Evolutionary conservation across 2,888 invertebrate species (phyloP).

Genomic region (Tachina lurida): DNA sequence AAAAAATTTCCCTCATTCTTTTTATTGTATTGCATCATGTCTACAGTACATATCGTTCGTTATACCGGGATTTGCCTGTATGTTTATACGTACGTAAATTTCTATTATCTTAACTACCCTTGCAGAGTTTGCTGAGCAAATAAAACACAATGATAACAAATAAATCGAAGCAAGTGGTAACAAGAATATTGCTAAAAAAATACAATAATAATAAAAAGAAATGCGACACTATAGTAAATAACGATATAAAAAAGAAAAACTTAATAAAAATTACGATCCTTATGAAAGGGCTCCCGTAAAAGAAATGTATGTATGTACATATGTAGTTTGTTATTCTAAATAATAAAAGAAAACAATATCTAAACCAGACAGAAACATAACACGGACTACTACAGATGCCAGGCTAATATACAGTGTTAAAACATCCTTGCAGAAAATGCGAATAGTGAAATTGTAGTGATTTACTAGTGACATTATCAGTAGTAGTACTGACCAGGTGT

Average conservation of each 20-base stretch:
- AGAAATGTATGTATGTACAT: background rate
- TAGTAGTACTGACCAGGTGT: no score
- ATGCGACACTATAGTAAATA: conserved; percentile 55
- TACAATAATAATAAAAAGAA: conserved; percentile 59
- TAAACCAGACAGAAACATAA: conserved; percentile 59
- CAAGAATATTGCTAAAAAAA: conserved; percentile 43
- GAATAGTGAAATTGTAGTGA: no score
- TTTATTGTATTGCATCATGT: no score
- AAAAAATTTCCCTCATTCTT: no score
- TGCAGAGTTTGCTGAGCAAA: conserved; percentile 70
- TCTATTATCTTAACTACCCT: background rate
- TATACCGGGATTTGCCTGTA: no score
- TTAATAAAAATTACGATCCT: conserved; percentile 48
- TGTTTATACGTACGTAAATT: background rate
- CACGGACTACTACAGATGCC: conserved; percentile 46
- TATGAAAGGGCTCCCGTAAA: conserved; percentile 47
- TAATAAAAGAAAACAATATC: conserved; percentile 40
- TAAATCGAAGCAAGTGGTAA: conserved; percentile 66
- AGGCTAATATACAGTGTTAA: conserved; percentile 15
- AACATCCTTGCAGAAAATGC: no score
- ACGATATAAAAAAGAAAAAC: conserved; percentile 24
- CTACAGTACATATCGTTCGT: no score
- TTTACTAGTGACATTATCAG: no score
- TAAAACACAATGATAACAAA: conserved; percentile 62
- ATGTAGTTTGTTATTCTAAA: conserved; percentile 46